A percentile compares a stretch with the other conserved stretches of the same genome.
Evolutionary conservation across 2,113 vertebrate species (phyloP).

Genomic region (Bombycilla garrulus): DNA sequence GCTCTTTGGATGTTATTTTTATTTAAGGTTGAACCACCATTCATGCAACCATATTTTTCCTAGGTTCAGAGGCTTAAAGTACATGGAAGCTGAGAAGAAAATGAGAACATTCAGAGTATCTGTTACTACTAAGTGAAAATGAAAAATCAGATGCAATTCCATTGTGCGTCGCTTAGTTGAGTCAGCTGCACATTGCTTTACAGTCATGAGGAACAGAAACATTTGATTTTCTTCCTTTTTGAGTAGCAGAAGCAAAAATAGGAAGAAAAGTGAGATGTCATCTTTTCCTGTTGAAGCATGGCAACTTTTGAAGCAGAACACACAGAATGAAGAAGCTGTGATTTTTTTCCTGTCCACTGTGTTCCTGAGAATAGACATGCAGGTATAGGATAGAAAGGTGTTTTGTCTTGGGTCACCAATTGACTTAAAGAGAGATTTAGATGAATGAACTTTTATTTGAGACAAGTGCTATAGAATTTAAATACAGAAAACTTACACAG

Average conservation of each 20-base stretch:
- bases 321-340: neutral
- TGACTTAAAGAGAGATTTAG: neutral
- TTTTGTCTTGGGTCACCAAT: neutral
- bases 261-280: neutral
- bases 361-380: neutral
- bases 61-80: neutral
- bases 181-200: neutral
- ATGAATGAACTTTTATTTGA: neutral
- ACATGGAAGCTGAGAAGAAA: neutral
- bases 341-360: neutral
- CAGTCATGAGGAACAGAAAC: neutral
- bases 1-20: neutral
- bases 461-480: neutral
- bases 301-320: neutral
- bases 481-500: neutral
- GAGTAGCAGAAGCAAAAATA: neutral
- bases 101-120: neutral
- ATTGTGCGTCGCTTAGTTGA: neutral
- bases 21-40: neutral
- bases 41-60: neutral
- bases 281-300: neutral
- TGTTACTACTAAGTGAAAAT: neutral
- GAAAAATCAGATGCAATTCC: neutral
- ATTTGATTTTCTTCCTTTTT: neutral
- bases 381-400: neutral